Percentiles rank a stretch among this genome's conserved stretches.
Conservation (phyloP, 1,140 invertebrate genomes). For the Dendroctonus ponderosae region DNA sequence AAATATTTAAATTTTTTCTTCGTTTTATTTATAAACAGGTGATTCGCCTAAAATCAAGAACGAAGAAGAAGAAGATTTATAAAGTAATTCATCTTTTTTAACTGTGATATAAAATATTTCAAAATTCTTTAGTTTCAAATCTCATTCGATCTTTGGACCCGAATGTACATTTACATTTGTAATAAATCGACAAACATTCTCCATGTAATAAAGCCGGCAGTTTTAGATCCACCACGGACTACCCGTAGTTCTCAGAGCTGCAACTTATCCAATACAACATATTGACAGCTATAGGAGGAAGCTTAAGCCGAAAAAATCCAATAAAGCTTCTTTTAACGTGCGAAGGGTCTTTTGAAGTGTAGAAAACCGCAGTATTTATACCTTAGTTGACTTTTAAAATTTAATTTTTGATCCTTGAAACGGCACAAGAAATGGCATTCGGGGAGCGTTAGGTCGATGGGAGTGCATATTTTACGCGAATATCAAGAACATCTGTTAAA, state of each 20-base stretch:
- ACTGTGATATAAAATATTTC: not conserved
- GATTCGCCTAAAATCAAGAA: no score
- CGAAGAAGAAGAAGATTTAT: no score
- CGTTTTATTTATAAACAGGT: no score
- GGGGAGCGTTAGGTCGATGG: no score
- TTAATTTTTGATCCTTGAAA: not conserved
- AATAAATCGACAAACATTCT: not conserved
- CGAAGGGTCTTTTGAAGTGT: not conserved
- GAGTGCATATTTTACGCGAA: no score
- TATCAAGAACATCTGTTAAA: no score
- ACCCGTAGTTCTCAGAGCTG: not conserved
- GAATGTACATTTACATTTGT: not conserved
- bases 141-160: not conserved
- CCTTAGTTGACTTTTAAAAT: not conserved
- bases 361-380: no score
- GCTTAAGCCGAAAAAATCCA: slow-evolving; percentile 1
- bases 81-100: no score
- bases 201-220: not conserved
- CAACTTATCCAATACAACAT: not conserved
- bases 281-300: slow-evolving; percentile 1
- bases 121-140: not conserved
- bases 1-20: no score
- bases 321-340: not conserved
- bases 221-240: not conserved
- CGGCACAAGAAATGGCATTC: not conserved